Evolutionary conservation across 2,888 invertebrate species (phyloP), one percentile per base, ranked within the genome.

Genomic region (Phrixothrix hirtus): DNA sequence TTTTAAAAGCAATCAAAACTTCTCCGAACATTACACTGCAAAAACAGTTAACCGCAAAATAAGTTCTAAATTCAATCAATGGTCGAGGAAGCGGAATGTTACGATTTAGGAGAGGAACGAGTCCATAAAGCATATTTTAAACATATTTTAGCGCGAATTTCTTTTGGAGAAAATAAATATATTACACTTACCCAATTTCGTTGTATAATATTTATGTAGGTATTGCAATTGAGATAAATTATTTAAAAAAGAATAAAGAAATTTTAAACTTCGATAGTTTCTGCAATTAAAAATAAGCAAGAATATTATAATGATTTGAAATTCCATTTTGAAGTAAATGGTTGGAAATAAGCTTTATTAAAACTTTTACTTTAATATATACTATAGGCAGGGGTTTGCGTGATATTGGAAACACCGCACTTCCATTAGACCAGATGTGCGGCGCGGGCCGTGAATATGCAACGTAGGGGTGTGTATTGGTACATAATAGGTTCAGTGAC

Each of bases 401-500:
- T 57, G 65, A 62, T 68, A 70, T 70, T 71, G 72, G 69, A 72
- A 73, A 73, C 74, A 72, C 68, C 70, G 72, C 69, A 71, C 72
- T 74, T 74, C 74, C 73, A 74, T 74, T 74, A 73, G 72, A 68
- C 71, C 74, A 66, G 67, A 67, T 66, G 66, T 72, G 72, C 68
- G 64, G 65, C 61, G 60, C 64, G 61, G 64, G 55, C 67, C 62
- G 69, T 65, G 66, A 66, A 66, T 66, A 66, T 65, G 64, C 66
- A 64, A 59, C 59, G 55, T 55, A 54, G 65, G 60, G 48, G 56
- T 49, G 60, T 64, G 66, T 67, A 66, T 66, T 65, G 74, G 74
- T 74, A 75, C 75, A 76, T 76, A 76, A 76, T 76, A 75, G 75
- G 75, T 76, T 75, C 76, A 75, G 74, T 75, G 76, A 75, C 75